These are phyloP conservation scores for Pterois miles DNA, from an alignment of 2,797 vertebrate genomes.

Conservation along the genomic window DNA sequence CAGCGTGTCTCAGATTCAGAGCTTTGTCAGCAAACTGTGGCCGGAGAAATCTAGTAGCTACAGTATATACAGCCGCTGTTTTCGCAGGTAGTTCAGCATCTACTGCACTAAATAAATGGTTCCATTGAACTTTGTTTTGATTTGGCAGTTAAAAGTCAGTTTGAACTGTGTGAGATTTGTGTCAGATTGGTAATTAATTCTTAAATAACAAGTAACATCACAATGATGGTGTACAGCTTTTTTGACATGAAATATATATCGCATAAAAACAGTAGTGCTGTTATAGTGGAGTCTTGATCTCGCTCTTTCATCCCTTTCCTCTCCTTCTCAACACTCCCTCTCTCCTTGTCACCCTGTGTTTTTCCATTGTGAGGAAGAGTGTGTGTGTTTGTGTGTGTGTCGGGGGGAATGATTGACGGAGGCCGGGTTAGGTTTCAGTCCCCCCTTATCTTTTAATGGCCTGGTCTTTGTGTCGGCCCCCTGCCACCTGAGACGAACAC, in stretches of 20 bases:
- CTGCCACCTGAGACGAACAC: conserved; percentile 78
- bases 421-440: conserved; percentile 77
- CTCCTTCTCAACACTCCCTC: background rate
- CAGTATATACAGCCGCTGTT: conserved; percentile 8
- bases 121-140: background rate
- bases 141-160: background rate
- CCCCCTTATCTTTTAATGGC: conserved; percentile 86
- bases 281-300: background rate
- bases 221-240: background rate
- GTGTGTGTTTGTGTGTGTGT: conserved; percentile 7
- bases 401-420: conserved; percentile 72
- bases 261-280: background rate
- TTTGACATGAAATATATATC: background rate
- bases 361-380: conserved; percentile 40
- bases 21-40: conserved; percentile 67
- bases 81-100: background rate
- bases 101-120: background rate
- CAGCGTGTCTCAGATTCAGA: conserved; percentile 5
- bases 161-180: background rate
- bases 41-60: conserved; percentile 27
- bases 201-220: background rate
- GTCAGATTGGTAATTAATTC: background rate
- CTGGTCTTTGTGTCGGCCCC: conserved; percentile 78
- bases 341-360: conserved; percentile 32
- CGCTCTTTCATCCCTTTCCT: conserved; percentile 1